A percentile compares a stretch with the other conserved stretches of the same genome.
These are phyloP conservation scores for Oreochromis grahami DNA, from an alignment of 2,797 vertebrate genomes.

Conservation along the genomic window DNA sequence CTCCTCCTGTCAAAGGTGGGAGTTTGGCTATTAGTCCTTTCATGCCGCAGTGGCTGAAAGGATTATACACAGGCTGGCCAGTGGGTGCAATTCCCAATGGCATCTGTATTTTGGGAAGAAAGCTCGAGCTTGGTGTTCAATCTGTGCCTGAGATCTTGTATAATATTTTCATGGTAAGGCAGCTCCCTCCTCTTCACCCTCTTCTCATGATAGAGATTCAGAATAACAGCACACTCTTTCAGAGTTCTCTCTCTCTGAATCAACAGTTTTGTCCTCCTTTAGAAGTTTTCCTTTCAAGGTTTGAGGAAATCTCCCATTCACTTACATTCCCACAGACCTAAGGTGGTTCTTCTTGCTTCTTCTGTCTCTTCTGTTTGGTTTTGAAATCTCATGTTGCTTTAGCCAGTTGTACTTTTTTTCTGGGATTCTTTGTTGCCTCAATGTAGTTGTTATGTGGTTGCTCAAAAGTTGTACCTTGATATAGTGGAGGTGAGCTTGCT, in stretches of 20 bases:
- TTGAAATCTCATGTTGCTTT: not conserved
- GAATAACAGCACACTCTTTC: not conserved
- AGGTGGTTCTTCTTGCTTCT: not conserved
- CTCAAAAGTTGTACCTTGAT: not conserved
- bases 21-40: not conserved
- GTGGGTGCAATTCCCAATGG: not conserved
- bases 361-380: not conserved
- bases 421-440: not conserved
- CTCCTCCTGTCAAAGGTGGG: not conserved
- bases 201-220: not conserved
- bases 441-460: not conserved
- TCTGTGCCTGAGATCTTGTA: not conserved
- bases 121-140: not conserved
- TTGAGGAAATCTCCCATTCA: accelerated
- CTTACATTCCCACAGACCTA: not conserved
- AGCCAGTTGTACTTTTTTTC: not conserved
- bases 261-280: not conserved
- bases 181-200: not conserved
- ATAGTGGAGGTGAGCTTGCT: not conserved
- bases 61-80: not conserved
- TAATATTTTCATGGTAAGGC: not conserved
- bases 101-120: not conserved
- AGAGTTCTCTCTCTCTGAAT: not conserved
- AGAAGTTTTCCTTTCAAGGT: not conserved
- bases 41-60: not conserved